Percentiles rank a stretch among this genome's conserved stretches.
Evolutionary conservation across 2,888 invertebrate species (phyloP).

Genomic region (Macrostomum cliftonense): DNA sequence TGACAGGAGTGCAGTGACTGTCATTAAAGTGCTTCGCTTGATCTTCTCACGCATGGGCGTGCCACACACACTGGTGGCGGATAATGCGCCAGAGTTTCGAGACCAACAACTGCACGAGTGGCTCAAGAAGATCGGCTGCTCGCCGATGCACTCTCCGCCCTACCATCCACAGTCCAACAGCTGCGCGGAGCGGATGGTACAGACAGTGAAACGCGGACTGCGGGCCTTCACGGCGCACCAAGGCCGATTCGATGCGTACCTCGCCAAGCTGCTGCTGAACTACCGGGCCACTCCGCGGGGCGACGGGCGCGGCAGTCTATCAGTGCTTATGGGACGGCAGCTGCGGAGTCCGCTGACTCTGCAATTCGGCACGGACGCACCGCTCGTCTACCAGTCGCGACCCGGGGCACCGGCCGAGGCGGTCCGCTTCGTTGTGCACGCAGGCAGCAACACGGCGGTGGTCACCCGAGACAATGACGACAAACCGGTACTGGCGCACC

Average conservation of each 20-base stretch:
- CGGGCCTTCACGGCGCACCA: constrained; percentile 3
- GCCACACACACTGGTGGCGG: constrained; percentile 5
- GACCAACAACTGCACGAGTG: constrained; percentile 5
- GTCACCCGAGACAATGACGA: too few relatives aligned
- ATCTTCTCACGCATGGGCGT: constrained; percentile 8
- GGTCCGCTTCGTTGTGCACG: constrained; percentile 2
- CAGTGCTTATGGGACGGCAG: constrained; percentile 9
- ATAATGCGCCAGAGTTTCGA: constrained; percentile 8
- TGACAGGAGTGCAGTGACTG: not conserved
- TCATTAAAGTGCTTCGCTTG: constrained; percentile 1
- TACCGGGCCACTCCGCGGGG: constrained; percentile 8
- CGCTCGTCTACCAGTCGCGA: constrained; percentile 1
- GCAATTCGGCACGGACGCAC: constrained; percentile 1
- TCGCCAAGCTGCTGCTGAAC: constrained; percentile 7
- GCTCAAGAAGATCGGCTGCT: constrained; percentile 8
- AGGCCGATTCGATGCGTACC: constrained; percentile 7
- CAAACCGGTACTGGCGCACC: too few relatives aligned
- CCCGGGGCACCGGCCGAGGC: not conserved
- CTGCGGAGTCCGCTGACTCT: constrained; percentile 4
- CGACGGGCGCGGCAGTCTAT: constrained; percentile 2
- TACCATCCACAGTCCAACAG: constrained; percentile 8
- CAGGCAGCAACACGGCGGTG: constrained; percentile 2
- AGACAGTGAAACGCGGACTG: constrained; percentile 7
- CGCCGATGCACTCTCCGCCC: constrained; percentile 9
- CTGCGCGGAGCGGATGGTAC: constrained; percentile 8